Evolutionary conservation across 2,797 vertebrate genomes (phyloP).

Genomic region (Tokudaia muenninki): DNA sequence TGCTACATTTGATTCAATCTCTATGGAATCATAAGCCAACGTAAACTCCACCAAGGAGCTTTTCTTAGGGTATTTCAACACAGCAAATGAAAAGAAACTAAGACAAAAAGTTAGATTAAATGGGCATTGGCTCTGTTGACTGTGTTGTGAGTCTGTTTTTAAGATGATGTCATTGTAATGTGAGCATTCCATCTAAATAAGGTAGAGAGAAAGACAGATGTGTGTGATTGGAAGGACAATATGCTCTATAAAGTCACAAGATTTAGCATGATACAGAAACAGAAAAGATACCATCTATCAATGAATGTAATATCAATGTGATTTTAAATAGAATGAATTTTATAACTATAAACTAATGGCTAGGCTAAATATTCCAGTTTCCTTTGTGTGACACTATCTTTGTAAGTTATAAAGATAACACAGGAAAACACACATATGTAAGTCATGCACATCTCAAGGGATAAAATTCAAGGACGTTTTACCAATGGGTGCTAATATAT

Average conservation of each 20-base stretch:
- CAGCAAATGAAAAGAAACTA: not conserved
- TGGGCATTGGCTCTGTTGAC: not conserved
- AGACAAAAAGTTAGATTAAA: slow-evolving; percentile 32
- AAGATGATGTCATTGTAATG: not conserved
- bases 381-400: not conserved
- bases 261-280: slow-evolving; percentile 42
- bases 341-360: slow-evolving; percentile 10
- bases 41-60: too few relatives aligned
- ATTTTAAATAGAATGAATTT: slow-evolving; percentile 73
- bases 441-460: not conserved
- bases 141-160: not conserved
- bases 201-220: not conserved
- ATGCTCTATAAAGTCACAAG: slow-evolving; percentile 56
- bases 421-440: not conserved
- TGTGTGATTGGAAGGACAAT: slow-evolving; percentile 8
- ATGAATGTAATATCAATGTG: slow-evolving; percentile 38
- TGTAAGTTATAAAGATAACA: slow-evolving; percentile 10
- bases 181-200: not conserved
- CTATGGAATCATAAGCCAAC: not conserved
- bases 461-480: not conserved
- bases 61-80: not conserved
- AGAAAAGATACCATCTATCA: not conserved
- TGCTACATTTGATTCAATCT: not conserved
- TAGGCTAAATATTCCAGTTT: not conserved
- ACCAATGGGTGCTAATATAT: not conserved